These are phyloP conservation scores for Pardosa pseudoannulata DNA, from an alignment of 2,888 invertebrate genomes.

Conservation along the genomic window DNA sequence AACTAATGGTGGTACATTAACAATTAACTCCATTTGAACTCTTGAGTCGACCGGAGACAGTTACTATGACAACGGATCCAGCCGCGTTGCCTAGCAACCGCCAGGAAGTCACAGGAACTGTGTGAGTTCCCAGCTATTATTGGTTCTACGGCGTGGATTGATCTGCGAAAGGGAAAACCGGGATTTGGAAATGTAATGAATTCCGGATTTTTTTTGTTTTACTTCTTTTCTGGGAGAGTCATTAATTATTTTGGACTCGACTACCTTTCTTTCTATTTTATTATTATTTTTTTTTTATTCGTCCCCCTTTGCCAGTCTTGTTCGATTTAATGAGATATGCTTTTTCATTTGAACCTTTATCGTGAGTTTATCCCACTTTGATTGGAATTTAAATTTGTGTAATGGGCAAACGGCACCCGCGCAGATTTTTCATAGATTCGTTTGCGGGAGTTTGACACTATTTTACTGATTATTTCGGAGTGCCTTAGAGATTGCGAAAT, in stretches of 20 bases:
- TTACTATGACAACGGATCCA: constrained; percentile 61
- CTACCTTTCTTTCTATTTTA: constrained; percentile 24
- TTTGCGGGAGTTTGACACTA: background rate
- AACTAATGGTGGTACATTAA: constrained; percentile 71
- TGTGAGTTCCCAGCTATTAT: constrained; percentile 60
- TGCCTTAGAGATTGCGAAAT: background rate
- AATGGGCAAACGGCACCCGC: constrained; percentile 13
- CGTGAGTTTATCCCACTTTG: constrained; percentile 46
- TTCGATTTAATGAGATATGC: constrained; percentile 52
- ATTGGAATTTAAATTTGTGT: constrained; percentile 56
- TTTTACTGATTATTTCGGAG: background rate
- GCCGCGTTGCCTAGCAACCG: constrained; percentile 51
- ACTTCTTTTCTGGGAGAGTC: constrained; percentile 26
- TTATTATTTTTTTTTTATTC: constrained; percentile 7
- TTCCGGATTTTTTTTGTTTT: constrained; percentile 62
- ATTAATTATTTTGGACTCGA: constrained; percentile 62
- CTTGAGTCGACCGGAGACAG: constrained; percentile 67
- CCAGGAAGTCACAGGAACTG: constrained; percentile 64
- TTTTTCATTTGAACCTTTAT: constrained; percentile 49
- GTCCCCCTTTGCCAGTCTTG: constrained; percentile 22
- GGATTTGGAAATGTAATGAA: constrained; percentile 71
- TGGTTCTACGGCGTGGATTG: constrained; percentile 60
- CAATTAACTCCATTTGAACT: constrained; percentile 72
- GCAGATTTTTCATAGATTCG: background rate
- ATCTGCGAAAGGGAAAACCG: constrained; percentile 62